A percentile compares a stretch with the other conserved stretches of the same genome.
phyloP scores from a whole-genome alignment of 2,888 invertebrate species.

The Gari tellinella region DNA sequence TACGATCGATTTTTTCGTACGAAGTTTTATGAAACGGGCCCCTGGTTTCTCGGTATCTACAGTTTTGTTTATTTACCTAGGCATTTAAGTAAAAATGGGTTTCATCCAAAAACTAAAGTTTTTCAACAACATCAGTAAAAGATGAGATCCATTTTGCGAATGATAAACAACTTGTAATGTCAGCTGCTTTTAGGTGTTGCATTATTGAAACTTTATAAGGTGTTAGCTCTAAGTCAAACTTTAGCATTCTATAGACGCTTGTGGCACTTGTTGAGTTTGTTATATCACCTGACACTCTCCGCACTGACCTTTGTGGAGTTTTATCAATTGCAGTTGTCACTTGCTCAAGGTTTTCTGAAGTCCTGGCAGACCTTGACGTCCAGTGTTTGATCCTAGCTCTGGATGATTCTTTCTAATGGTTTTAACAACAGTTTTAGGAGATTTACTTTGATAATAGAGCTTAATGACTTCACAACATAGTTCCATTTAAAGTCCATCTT shows the following conservation, averaged over 20 bases:
- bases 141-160: conserved; percentile 23
- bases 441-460: conserved; percentile 13
- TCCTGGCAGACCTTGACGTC: not conserved
- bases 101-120: conserved; percentile 23
- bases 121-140: conserved; percentile 2
- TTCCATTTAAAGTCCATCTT: conserved; percentile 11
- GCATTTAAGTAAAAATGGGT: conserved; percentile 20
- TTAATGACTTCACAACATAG: conserved; percentile 5
- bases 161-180: conserved; percentile 7
- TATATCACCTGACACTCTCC: conserved; percentile 18
- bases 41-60: conserved; percentile 17
- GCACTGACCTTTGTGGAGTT: conserved; percentile 19
- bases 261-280: conserved; percentile 8
- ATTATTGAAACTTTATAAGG: conserved; percentile 25
- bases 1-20: too few relatives aligned
- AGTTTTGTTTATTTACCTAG: conserved; percentile 20
- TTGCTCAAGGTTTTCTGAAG: conserved; percentile 4
- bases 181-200: conserved; percentile 23
- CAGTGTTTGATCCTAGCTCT: not conserved
- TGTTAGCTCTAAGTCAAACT: conserved; percentile 16
- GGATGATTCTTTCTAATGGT: conserved; percentile 10
- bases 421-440: conserved; percentile 9
- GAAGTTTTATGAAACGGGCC: too few relatives aligned
- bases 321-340: conserved; percentile 9
- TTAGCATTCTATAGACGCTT: conserved; percentile 25